phyloP scores from a whole-genome alignment of 1,140 invertebrate species.

The Drosophila equinoxialis region DNA sequence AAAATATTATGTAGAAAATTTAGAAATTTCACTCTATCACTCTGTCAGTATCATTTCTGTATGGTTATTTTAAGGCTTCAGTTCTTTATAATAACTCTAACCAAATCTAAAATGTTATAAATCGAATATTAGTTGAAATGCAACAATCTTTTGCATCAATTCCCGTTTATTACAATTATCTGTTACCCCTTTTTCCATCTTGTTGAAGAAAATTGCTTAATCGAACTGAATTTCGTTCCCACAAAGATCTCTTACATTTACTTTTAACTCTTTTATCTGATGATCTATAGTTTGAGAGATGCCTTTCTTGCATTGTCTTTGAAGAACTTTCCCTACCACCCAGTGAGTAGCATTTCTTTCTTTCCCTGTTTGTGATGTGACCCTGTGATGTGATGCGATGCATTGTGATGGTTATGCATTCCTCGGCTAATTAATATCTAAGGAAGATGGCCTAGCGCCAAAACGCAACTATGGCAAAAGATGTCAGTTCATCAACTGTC shows the following conservation, averaged over 20 bases:
- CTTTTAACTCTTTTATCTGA: neutral
- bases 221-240: neutral
- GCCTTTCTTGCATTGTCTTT: conserved; percentile 1
- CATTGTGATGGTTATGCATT: conserved; percentile 33
- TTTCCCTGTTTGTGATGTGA: neutral
- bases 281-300: neutral
- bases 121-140: no score
- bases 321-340: neutral
- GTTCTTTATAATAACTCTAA: no score
- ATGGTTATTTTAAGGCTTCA: no score
- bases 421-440: conserved; percentile 64
- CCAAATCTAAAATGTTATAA: no score
- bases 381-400: conserved; percentile 1
- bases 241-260: conserved; percentile 3
- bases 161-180: no score
- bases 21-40: no score
- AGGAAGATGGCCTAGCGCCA: conserved; percentile 56
- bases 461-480: conserved; percentile 25
- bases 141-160: no score
- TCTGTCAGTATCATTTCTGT: no score
- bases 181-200: neutral
- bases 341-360: conserved; percentile 8
- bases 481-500: conserved; percentile 49
- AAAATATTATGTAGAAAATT: no score
- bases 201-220: neutral